phyloP scores from a whole-genome alignment of 2,797 vertebrate species.

The Eutrigla gurnardus region DNA sequence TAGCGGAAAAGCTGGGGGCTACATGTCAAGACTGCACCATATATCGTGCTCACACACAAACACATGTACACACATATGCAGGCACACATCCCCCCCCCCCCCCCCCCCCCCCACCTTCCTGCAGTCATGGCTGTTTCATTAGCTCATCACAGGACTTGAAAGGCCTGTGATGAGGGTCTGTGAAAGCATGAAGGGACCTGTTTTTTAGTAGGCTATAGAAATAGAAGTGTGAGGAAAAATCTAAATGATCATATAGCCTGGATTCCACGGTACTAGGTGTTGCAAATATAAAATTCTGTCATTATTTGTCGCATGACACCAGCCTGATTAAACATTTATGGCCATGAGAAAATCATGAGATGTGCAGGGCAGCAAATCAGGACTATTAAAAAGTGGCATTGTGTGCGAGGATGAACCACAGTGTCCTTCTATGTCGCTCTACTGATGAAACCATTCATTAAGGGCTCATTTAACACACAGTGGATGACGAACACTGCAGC shows the following conservation, averaged over 20 bases:
- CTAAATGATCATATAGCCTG: not conserved
- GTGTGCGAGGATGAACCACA: not conserved
- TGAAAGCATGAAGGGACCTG: conserved; percentile 13
- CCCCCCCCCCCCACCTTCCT: conserved; percentile 22
- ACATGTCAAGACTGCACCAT: conserved; percentile 64
- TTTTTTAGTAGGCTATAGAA: not conserved
- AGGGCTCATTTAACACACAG: conserved; percentile 15
- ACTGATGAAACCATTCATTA: conserved; percentile 11
- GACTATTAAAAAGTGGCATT: not conserved
- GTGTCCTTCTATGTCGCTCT: not conserved
- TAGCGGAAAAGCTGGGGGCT: conserved; percentile 43
- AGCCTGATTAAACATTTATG: conserved; percentile 23
- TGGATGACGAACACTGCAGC: conserved; percentile 61
- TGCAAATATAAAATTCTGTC: conserved; percentile 12
- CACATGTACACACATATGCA: conserved; percentile 27
- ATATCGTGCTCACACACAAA: conserved; percentile 37
- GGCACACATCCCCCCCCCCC: not conserved
- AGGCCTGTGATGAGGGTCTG: conserved; percentile 16
- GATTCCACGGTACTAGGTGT: not conserved
- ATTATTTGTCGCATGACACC: conserved; percentile 6
- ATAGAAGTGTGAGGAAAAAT: not conserved
- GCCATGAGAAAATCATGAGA: conserved; percentile 3
- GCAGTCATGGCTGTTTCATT: conserved; percentile 72
- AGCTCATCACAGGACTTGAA: conserved; percentile 53
- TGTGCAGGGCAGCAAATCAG: not conserved